Evolutionary conservation across 2,113 vertebrate genomes (phyloP), one percentile per base, ranked within the genome.

Genomic region (Rallus limicola): DNA sequence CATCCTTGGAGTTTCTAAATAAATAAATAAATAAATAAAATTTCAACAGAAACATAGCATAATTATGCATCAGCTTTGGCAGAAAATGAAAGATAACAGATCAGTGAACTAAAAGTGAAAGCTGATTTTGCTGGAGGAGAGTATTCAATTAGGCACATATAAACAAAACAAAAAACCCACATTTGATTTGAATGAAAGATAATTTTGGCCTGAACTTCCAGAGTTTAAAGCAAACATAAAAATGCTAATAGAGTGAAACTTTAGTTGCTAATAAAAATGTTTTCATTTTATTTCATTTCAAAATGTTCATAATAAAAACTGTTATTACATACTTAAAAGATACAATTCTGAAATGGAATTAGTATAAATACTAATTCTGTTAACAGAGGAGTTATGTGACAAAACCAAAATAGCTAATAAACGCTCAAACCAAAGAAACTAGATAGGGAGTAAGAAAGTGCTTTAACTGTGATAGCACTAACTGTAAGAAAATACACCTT

Each of bases 1-100:
- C 0, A 0, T 0, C 6, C 16, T n/a, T 38, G 36, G 3, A 59
- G 6, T 25, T 31, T n/a, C 36, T 36, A 36, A 36, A 36, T 36
- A 36, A 36, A 36, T 36, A 36, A 36, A 36, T 36, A 36, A 36
- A 36, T 36, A 36, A 36, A 36, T 36, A 36, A 36, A 36, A 36
- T 36, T 36, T 36, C 36, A 36, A 18, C 4, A 75, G 23, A 86
- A 82, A n/a, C 10, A 26, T 7, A 34, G 4, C 11, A 63, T 38
- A 53, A 53, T 58, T 91, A 58, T 52, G 58, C 7, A 42, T 53
- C 6, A 79, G 5, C 26, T 64, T 80, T 84, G 59, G 2, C 20
- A 81, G 46, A 40, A 62, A 69, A 82, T 20, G 5, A 9, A 58
- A 71, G 23, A 12, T 16, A 70, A 26, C 10, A 40, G 2, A 42